A percentile compares a stretch with the other conserved stretches of the same genome.
Conservation (phyloP, 1,140 invertebrate genomes). For the Lordiphosa stackelbergi region DNA sequence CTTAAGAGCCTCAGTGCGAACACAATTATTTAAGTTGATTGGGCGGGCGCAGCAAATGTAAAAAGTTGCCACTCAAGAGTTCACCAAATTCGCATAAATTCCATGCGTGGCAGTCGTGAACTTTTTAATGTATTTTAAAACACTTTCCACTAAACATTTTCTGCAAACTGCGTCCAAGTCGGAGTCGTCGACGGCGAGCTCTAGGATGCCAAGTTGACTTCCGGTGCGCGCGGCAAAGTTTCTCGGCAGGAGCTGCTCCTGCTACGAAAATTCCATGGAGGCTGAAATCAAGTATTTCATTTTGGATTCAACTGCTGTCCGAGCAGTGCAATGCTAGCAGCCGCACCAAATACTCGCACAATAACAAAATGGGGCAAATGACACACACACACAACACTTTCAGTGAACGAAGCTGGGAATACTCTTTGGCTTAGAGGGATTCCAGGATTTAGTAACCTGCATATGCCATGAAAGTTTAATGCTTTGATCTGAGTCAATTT, state of each 20-base stretch:
- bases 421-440: slow-evolving; percentile 8
- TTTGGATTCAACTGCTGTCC: slow-evolving; percentile 74
- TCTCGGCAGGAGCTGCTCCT: slow-evolving; percentile 21
- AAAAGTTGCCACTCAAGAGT: slow-evolving; percentile 70
- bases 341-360: slow-evolving; percentile 6
- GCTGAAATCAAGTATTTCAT: slow-evolving; percentile 74
- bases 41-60: slow-evolving; percentile 59
- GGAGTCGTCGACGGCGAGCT: slow-evolving; percentile 9
- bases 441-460: no score
- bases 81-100: slow-evolving; percentile 75
- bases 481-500: no score
- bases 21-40: slow-evolving; percentile 72
- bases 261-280: slow-evolving; percentile 60
- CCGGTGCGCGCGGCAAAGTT: slow-evolving; percentile 64
- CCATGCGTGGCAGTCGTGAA: slow-evolving; percentile 71
- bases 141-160: slow-evolving; percentile 75
- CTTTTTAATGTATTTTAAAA: slow-evolving; percentile 76
- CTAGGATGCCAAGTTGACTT: slow-evolving; percentile 62
- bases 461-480: no score
- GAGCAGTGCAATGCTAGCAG: slow-evolving; percentile 48
- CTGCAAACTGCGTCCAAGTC: slow-evolving; percentile 55
- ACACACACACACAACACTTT: slow-evolving; percentile 13
- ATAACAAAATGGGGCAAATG: slow-evolving; percentile 35
- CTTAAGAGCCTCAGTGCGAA: slow-evolving; percentile 46
- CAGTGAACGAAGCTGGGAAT: neutral